A percentile compares a stretch with the other conserved stretches of the same genome.
These are phyloP conservation scores for Yoshiicerus persimilis DNA, from an alignment of 1,140 invertebrate genomes.

Conservation along the genomic window DNA sequence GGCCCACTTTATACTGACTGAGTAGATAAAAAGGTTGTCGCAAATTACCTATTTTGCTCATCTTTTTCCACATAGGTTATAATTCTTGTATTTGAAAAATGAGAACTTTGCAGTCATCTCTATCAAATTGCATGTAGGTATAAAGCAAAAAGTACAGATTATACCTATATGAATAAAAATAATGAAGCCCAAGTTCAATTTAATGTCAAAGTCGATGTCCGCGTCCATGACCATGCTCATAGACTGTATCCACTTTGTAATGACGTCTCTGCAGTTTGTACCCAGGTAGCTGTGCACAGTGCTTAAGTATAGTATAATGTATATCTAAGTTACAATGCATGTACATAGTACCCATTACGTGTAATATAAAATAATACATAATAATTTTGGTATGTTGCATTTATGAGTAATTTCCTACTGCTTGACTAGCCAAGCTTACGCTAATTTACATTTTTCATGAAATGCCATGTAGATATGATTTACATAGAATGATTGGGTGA, in stretches of 20 bases:
- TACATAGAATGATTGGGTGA: background rate
- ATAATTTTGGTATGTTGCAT: background rate
- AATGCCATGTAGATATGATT: background rate
- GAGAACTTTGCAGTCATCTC: background rate
- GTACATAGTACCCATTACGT: background rate
- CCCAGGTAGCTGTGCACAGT: background rate
- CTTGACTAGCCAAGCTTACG: background rate
- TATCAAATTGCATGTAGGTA: background rate
- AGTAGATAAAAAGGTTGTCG: background rate
- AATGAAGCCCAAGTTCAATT: background rate
- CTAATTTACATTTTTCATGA: background rate
- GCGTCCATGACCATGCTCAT: background rate
- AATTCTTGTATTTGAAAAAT: background rate
- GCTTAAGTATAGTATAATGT: background rate
- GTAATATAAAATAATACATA: background rate
- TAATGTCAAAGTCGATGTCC: conserved; percentile 3
- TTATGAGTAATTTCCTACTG: background rate
- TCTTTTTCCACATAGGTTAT: background rate
- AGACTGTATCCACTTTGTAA: background rate
- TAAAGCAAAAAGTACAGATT: background rate
- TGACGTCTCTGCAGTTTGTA: background rate
- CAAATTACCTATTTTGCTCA: background rate
- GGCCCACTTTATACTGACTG: background rate
- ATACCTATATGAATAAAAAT: background rate
- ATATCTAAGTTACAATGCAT: background rate